These are phyloP conservation scores for Melipona bicolor DNA, from an alignment of 2,888 invertebrate species.

Conservation along the genomic window DNA sequence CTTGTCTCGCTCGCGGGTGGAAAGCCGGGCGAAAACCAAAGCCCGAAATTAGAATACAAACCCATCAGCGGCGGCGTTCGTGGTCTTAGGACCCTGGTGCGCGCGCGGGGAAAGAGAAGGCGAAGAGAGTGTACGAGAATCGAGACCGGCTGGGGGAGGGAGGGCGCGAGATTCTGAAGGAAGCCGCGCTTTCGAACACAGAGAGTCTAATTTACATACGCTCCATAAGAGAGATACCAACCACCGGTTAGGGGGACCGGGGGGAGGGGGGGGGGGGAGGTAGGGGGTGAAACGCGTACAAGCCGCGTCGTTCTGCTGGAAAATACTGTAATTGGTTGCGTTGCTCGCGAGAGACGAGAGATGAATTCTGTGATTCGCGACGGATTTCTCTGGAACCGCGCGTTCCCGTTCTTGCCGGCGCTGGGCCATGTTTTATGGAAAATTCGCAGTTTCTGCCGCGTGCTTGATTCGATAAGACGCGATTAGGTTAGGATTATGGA, in stretches of 20 bases:
- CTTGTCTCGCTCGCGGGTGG: constrained; percentile 56
- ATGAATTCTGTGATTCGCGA: constrained; percentile 73
- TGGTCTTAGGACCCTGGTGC: constrained; percentile 75
- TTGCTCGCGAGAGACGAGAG: constrained; percentile 71
- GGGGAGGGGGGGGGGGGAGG: constrained; percentile 14
- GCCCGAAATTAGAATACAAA: constrained; percentile 82
- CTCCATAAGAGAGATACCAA: constrained; percentile 69
- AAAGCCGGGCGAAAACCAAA: constrained; percentile 78
- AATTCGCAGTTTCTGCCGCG: background rate
- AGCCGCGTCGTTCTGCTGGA: constrained; percentile 79
- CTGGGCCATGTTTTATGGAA: background rate
- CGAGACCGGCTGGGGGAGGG: constrained; percentile 29
- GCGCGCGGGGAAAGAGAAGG: constrained; percentile 57
- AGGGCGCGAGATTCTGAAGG: constrained; percentile 62
- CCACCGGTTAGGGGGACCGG: constrained; percentile 48
- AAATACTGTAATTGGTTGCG: constrained; percentile 83
- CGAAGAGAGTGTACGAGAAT: constrained; percentile 12
- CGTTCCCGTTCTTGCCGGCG: background rate
- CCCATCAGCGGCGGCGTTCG: constrained; percentile 73
- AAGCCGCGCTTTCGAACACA: constrained; percentile 75
- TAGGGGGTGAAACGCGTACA: constrained; percentile 65
- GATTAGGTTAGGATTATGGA: background rate
- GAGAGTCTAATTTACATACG: constrained; percentile 82
- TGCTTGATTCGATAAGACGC: background rate
- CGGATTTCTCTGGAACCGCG: constrained; percentile 61